Evolutionary conservation across 2,888 invertebrate species (phyloP), one percentile per base, ranked within the genome.

Genomic region (Synanthedon formicaeformis): DNA sequence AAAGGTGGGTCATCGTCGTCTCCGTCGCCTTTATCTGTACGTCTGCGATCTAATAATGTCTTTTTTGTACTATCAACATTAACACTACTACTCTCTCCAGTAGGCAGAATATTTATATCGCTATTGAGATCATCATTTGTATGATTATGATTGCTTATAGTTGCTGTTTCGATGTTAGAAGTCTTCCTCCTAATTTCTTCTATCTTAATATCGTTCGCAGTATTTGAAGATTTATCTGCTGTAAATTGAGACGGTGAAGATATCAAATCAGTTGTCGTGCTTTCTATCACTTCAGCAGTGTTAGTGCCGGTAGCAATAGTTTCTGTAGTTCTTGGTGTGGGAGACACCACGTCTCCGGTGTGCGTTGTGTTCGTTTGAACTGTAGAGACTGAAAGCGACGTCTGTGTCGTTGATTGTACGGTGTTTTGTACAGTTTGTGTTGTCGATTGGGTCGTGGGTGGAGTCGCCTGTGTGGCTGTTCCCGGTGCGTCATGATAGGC

Each of bases 371-470:
- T 83, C 2, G 84, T 85, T 60, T 86, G 82, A 4, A 66, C 83
- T 3, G 85, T 83, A n/a, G 85, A 83, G 8, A 84, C 83, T 12
- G 85, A 85, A 0, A 82, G 83, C 2, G 81, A 73, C 0, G 87
- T 84, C 55, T 88, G 87, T 1, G 87, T 85, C 3, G 88, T 84
- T 12, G 89, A 90, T 61, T 88, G 89, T 4, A 76, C 79, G 2
- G 86, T 85, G 55, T 78, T 83, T 52, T 83, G 86, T 3, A 83
- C 75, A 3, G 89, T 89, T 61, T 88, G 88, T 1, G 89, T 89
- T 11, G 87, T 84, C 4, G 86, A 85, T 57, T 86, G 76, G 49
- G 80, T 65, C 51, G 87, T 79, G 56, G 85, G 74, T 13, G 83
- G 80, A 41, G 84, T 69, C 3, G 87, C 86, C 58, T 88, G 88